A percentile compares a stretch with the other conserved stretches of the same genome.
Conservation (phyloP, 2,797 vertebrate species). For the Crossoptilon crossoptilon region DNA sequence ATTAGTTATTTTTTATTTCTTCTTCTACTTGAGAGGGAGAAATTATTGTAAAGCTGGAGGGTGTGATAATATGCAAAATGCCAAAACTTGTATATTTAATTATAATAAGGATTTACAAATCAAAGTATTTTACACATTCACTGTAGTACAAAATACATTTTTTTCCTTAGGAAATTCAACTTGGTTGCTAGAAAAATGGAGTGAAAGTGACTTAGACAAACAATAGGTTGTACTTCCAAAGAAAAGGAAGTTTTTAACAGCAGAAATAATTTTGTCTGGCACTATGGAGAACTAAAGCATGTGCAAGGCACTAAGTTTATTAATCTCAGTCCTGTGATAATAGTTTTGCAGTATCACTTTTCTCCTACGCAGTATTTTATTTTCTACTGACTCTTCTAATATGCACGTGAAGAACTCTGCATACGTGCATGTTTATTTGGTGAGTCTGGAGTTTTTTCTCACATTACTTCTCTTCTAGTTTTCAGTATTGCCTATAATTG, state of each 20-base stretch:
- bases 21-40: background rate
- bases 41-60: background rate
- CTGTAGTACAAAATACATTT: background rate
- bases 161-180: background rate
- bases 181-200: background rate
- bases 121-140: background rate
- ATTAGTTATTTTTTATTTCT: background rate
- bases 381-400: background rate
- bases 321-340: background rate
- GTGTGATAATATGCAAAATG: background rate
- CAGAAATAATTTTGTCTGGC: background rate
- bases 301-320: background rate
- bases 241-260: background rate
- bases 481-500: background rate
- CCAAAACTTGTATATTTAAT: background rate
- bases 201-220: background rate
- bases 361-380: background rate
- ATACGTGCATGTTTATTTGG: accelerated
- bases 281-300: accelerated
- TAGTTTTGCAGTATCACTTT: background rate
- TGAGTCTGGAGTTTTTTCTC: background rate
- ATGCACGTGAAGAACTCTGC: accelerated
- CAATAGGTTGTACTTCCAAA: background rate
- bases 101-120: background rate
- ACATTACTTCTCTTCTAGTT: background rate